phyloP scores from a whole-genome alignment of 1,140 invertebrate species.

The Aradophagus sp. region DNA sequence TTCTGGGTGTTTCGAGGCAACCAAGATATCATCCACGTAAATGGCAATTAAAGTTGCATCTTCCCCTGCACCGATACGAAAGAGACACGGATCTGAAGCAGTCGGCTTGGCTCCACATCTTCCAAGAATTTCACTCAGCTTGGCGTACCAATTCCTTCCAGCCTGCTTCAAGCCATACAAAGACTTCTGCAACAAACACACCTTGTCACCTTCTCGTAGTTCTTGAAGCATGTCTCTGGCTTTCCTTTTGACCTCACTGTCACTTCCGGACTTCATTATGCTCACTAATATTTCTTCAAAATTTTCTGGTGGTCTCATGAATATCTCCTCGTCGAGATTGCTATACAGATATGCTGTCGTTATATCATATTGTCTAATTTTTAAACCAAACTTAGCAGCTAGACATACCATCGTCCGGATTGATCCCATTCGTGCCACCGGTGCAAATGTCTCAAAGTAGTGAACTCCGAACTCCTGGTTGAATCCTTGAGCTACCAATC shows the following conservation, averaged over 20 bases:
- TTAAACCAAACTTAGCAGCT: constrained; percentile 3
- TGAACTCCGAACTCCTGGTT: constrained; percentile 35
- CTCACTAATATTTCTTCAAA: neutral
- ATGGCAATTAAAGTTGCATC: constrained; percentile 1
- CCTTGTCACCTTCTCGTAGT: constrained; percentile 3
- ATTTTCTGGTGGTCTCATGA: constrained; percentile 19
- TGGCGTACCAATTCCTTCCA: constrained; percentile 7
- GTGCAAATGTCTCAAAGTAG: constrained; percentile 45
- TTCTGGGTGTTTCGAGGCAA: constrained; percentile 7
- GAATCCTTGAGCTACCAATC: constrained; percentile 46
- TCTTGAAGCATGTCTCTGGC: neutral
- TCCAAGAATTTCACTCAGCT: constrained; percentile 4
- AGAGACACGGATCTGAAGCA: constrained; percentile 3
- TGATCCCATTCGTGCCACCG: constrained; percentile 16
- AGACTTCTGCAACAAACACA: constrained; percentile 10
- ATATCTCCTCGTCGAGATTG: constrained; percentile 13
- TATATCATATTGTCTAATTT: constrained; percentile 20
- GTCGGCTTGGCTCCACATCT: constrained; percentile 21
- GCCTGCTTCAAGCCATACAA: constrained; percentile 17
- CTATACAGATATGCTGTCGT: constrained; percentile 50
- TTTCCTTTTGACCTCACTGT: neutral
- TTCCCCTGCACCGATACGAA: constrained; percentile 7
- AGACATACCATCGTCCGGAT: constrained; percentile 13
- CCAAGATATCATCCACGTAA: constrained; percentile 12
- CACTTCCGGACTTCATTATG: neutral